phyloP scores from a whole-genome alignment of 2,888 invertebrate genomes.

The Oscheius sp. region DNA sequence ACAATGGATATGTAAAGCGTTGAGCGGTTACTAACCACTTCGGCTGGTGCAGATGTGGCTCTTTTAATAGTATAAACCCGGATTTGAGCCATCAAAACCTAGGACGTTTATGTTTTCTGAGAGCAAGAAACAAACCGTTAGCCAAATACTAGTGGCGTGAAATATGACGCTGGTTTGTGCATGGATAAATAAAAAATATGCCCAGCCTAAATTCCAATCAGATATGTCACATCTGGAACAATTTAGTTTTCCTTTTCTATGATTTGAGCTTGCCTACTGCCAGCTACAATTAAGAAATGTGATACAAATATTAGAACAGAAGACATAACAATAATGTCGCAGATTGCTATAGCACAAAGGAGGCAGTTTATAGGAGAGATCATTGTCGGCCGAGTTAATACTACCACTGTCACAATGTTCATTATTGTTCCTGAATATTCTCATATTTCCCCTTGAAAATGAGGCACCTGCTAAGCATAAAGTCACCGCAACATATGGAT shows the following conservation, averaged over 20 bases:
- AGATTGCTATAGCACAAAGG: slow-evolving; percentile 66
- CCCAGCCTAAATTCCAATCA: slow-evolving; percentile 71
- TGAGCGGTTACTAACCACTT: slow-evolving; percentile 41
- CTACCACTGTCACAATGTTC: slow-evolving; percentile 66
- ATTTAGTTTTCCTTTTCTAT: background rate
- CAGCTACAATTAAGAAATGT: slow-evolving; percentile 63
- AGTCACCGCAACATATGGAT: slow-evolving; percentile 64
- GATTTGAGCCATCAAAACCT: slow-evolving; percentile 72
- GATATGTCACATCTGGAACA: slow-evolving; percentile 53
- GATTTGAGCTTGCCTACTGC: slow-evolving; percentile 37
- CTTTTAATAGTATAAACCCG: slow-evolving; percentile 72
- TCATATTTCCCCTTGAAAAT: background rate
- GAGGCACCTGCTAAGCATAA: slow-evolving; percentile 60
- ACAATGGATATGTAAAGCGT: slow-evolving; percentile 56
- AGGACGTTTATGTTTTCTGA: background rate
- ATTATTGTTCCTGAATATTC: slow-evolving; percentile 58
- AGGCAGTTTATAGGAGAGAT: slow-evolving; percentile 58
- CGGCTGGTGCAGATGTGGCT: slow-evolving; percentile 63
- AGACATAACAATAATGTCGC: slow-evolving; percentile 67
- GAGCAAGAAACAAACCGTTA: slow-evolving; percentile 69
- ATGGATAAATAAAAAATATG: slow-evolving; percentile 72
- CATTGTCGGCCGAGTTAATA: slow-evolving; percentile 67
- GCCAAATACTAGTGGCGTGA: slow-evolving; percentile 73
- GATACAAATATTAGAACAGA: slow-evolving; percentile 62
- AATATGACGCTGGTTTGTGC: slow-evolving; percentile 73